Evolutionary conservation across 2,797 vertebrate species (phyloP).

Genomic region (Silurus lanzhouensis): DNA sequence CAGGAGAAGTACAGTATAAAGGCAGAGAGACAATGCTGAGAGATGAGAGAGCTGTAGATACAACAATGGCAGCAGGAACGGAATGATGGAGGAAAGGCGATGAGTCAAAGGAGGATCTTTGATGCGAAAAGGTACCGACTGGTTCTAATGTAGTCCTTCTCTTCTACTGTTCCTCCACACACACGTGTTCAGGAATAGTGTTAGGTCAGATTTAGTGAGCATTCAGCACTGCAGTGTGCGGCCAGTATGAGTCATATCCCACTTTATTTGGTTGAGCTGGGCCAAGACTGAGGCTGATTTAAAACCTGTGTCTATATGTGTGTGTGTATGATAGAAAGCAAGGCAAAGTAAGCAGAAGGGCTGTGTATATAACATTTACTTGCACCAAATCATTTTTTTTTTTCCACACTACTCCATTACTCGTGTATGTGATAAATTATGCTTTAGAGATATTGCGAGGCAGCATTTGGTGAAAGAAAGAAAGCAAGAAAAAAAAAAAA

Average conservation of each 20-base stretch:
- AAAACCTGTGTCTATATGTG: not conserved
- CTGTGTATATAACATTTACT: conserved; percentile 11
- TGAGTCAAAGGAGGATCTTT: not conserved
- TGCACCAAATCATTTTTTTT: conserved; percentile 3
- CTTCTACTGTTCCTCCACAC: conserved; percentile 8
- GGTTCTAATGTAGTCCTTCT: not conserved
- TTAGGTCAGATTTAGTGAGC: conserved; percentile 11
- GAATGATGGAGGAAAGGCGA: not conserved
- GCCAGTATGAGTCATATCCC: conserved; percentile 17
- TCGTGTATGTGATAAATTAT: conserved; percentile 45
- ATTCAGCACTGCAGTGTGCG: conserved; percentile 5
- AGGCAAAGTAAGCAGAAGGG: not conserved
- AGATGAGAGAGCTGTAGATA: conserved; percentile 24
- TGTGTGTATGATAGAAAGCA: not conserved
- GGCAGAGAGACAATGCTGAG: not conserved
- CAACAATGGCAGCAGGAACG: not conserved
- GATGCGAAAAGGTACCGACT: not conserved
- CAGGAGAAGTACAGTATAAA: conserved; percentile 15
- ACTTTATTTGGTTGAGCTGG: conserved; percentile 1
- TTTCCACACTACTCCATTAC: conserved; percentile 49
- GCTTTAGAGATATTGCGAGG: conserved; percentile 26
- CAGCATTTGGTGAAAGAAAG: conserved; percentile 28
- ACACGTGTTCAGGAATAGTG: conserved; percentile 42
- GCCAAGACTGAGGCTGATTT: conserved; percentile 18
- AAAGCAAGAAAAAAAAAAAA: conserved; percentile 2